A percentile compares a stretch with the other conserved stretches of the same genome.
phyloP scores from a whole-genome alignment of 1,140 invertebrate genomes.

The Wasmannia auropunctata region DNA sequence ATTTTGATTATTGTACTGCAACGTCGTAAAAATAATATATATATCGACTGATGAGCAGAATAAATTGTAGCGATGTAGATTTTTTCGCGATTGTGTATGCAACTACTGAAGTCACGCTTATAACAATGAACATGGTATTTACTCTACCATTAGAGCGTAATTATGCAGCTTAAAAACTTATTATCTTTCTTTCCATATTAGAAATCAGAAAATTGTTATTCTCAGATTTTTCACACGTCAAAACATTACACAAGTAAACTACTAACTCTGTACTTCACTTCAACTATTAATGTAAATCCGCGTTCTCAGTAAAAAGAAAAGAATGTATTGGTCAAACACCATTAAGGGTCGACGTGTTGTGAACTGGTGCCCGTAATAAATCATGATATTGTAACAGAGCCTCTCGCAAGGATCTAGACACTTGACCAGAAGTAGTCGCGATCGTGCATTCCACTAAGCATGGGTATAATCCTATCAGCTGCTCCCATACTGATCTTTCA shows the following conservation, averaged over 20 bases:
- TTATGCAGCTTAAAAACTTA: background rate
- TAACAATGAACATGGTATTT: conserved; percentile 14
- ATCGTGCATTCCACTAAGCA: conserved; percentile 95
- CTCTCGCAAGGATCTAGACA: conserved; percentile 93
- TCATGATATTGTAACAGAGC: conserved; percentile 95
- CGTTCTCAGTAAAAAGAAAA: conserved; percentile 70
- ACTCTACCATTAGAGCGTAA: conserved; percentile 2
- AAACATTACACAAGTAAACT: conserved; percentile 45
- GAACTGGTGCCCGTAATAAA: conserved; percentile 90
- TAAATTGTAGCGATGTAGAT: conserved; percentile 11
- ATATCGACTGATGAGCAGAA: background rate
- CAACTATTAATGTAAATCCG: conserved; percentile 57
- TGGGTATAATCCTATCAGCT: conserved; percentile 96
- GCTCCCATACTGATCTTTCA: conserved; percentile 95
- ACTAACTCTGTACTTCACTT: conserved; percentile 41
- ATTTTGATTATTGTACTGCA: conserved; percentile 52
- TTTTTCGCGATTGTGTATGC: background rate
- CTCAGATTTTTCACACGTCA: conserved; percentile 17
- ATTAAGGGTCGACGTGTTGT: conserved; percentile 79
- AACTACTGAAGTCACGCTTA: background rate
- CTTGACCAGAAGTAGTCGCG: conserved; percentile 90
- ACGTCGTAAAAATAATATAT: conserved; percentile 15
- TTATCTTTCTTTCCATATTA: background rate
- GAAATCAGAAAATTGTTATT: conserved; percentile 6
- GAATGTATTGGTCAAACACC: conserved; percentile 82